phyloP scores from a whole-genome alignment of 1,140 invertebrate species.

The Solenopsis invicta region DNA sequence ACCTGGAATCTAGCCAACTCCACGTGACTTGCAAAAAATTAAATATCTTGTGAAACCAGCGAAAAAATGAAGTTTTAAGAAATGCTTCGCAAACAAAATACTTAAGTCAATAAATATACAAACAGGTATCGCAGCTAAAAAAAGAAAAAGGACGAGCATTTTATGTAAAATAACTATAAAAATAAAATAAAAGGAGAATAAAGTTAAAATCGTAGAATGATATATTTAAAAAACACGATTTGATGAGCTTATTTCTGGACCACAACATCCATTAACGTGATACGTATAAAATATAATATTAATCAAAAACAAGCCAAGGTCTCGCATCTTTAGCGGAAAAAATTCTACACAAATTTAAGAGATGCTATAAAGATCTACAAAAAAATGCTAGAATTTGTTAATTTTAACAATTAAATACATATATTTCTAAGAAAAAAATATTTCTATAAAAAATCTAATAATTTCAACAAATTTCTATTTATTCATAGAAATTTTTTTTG shows the following conservation, averaged over 20 bases:
- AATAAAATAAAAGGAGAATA: neutral
- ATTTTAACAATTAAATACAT: too few species aligned
- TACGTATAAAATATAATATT: neutral
- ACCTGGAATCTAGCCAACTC: too few species aligned
- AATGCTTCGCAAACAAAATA: neutral
- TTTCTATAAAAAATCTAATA: too few species aligned
- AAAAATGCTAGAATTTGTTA: too few species aligned
- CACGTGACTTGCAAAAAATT: too few species aligned
- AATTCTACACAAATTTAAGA: too few species aligned
- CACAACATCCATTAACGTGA: neutral
- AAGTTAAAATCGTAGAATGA: neutral
- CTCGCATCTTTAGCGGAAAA: neutral
- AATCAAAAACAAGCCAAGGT: neutral
- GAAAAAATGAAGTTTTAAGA: neutral
- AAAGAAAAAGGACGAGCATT: neutral
- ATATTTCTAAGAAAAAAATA: too few species aligned
- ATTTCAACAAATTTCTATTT: too few species aligned
- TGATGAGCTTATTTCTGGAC: neutral
- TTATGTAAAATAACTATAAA: neutral
- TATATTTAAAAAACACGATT: neutral
- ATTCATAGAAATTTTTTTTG: too few species aligned
- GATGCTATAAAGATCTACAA: too few species aligned
- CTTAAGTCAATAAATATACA: neutral
- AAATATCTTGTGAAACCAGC: neutral
- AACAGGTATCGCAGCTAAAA: neutral